Evolutionary conservation across 2,113 vertebrate genomes (phyloP).

Genomic region (Ahaetulla prasina): DNA sequence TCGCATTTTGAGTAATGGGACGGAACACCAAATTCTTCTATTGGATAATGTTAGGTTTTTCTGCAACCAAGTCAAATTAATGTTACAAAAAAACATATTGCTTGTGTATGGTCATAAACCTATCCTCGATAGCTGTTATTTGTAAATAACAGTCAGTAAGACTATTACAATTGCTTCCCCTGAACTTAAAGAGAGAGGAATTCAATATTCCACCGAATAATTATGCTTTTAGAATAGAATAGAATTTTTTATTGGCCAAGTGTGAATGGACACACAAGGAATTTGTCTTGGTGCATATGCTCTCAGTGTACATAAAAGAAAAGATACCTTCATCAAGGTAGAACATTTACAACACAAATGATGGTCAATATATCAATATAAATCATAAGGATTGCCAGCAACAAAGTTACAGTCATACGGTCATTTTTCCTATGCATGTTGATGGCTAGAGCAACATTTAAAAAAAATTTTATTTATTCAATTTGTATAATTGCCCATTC

Average conservation of each 20-base stretch:
- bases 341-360: too few species aligned
- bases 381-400: too few species aligned
- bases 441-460: accelerated
- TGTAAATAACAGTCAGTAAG: neutral
- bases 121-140: slow-evolving; percentile 25
- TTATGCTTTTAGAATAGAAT: too few species aligned
- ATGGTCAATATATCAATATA: too few species aligned
- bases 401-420: too few species aligned
- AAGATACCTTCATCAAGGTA: too few species aligned
- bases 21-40: neutral
- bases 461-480: neutral
- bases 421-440: accelerated
- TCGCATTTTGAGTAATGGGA: neutral
- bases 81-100: slow-evolving; percentile 30
- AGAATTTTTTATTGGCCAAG: too few species aligned
- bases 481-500: neutral
- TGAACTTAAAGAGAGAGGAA: neutral
- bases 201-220: neutral
- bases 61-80: neutral
- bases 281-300: too few species aligned
- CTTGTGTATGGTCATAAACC: slow-evolving; percentile 8
- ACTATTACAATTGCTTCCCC: slow-evolving; percentile 16
- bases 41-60: neutral
- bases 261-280: too few species aligned
- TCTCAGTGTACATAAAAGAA: too few species aligned